A percentile compares a stretch with the other conserved stretches of the same genome.
phyloP scores from a whole-genome alignment of 2,113 vertebrate genomes.

The Lanius collurio region DNA sequence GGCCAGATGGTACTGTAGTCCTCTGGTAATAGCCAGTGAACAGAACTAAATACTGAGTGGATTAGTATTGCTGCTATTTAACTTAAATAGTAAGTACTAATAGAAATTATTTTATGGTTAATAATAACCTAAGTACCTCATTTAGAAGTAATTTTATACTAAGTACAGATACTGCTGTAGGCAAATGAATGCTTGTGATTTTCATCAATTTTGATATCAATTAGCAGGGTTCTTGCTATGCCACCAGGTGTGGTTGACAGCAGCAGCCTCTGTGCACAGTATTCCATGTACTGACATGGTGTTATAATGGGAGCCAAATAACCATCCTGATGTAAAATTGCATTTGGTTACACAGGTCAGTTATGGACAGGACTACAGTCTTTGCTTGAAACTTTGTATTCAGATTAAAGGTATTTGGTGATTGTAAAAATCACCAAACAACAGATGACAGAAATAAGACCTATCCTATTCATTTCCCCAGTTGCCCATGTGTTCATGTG shows the following conservation, averaged over 20 bases:
- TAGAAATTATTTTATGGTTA: background rate
- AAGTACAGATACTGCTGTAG: background rate
- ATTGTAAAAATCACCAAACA: background rate
- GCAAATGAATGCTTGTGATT: background rate
- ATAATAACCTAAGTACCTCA: background rate
- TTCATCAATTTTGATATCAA: background rate
- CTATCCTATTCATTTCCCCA: accelerated
- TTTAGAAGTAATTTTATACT: background rate
- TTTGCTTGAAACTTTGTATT: background rate
- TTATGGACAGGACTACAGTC: background rate
- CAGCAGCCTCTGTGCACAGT: background rate
- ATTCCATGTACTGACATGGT: background rate
- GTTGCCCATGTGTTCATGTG: accelerated
- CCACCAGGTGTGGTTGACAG: background rate
- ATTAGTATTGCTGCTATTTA: background rate
- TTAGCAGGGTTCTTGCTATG: background rate
- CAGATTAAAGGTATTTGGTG: background rate
- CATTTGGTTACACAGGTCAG: background rate
- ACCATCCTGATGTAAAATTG: background rate
- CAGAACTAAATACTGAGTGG: background rate
- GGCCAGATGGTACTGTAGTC: background rate
- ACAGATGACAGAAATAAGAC: background rate
- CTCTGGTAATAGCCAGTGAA: background rate
- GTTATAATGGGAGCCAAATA: background rate
- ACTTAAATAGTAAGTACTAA: background rate